Conservation (phyloP, 2,113 vertebrate genomes). For the Pogonocichla stellata region DNA sequence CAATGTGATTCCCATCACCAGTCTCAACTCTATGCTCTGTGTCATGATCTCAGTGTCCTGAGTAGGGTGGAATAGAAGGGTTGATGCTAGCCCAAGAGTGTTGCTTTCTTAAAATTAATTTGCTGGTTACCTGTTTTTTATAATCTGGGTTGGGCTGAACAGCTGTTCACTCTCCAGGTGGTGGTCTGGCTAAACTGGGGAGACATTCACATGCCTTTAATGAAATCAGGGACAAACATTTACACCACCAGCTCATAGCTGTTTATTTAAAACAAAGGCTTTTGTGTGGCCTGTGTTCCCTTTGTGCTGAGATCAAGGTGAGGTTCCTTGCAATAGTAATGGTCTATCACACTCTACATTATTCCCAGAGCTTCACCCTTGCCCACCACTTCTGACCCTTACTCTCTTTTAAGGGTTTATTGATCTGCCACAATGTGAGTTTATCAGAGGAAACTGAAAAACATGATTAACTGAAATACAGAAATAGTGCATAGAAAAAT, state of each 20-base stretch:
- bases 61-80: background rate
- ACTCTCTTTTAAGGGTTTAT: background rate
- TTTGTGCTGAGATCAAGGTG: background rate
- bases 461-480: background rate
- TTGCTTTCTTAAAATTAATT: background rate
- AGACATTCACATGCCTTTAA: background rate
- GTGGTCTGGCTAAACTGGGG: background rate
- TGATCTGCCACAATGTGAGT: background rate
- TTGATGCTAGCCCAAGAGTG: background rate
- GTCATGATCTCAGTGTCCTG: background rate
- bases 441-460: background rate
- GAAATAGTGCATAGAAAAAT: background rate
- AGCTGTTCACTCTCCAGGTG: background rate
- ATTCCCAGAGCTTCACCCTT: background rate
- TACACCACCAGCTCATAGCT: background rate
- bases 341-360: background rate
- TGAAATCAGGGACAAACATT: background rate
- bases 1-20: accelerated
- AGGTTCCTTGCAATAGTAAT: background rate
- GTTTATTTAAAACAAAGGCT: background rate
- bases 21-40: background rate
- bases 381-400: background rate
- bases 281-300: background rate
- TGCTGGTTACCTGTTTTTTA: background rate
- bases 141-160: background rate